Conservation (phyloP, 1,140 invertebrate genomes). For the Pseudobourletiella spinata region DNA sequence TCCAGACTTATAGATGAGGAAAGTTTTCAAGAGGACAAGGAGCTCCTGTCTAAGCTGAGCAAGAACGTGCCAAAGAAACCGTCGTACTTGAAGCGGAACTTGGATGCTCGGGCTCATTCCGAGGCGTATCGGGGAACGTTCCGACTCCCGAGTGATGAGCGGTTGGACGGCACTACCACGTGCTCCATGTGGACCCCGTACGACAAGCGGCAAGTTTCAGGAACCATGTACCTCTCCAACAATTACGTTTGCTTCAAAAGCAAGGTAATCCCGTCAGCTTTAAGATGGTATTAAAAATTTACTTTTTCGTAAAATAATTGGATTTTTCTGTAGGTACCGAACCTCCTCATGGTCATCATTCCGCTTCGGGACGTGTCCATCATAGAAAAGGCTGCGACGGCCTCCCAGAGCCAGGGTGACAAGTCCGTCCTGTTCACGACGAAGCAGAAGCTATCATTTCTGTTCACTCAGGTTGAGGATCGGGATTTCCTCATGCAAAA, state of each 20-base stretch:
- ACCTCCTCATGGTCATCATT: slow-evolving; percentile 77
- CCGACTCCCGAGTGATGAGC: slow-evolving; percentile 74
- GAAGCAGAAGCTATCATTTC: slow-evolving; percentile 65
- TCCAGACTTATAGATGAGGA: slow-evolving; percentile 81
- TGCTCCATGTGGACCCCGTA: slow-evolving; percentile 92
- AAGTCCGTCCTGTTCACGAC: slow-evolving; percentile 80
- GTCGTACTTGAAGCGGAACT: slow-evolving; percentile 82
- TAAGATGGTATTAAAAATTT: no score
- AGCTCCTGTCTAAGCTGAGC: slow-evolving; percentile 67
- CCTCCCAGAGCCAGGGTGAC: slow-evolving; percentile 51
- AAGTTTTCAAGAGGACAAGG: slow-evolving; percentile 72
- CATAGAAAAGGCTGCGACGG: slow-evolving; percentile 60
- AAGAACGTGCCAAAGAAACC: slow-evolving; percentile 78
- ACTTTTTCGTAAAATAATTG: no score
- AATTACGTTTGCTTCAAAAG: slow-evolving; percentile 96
- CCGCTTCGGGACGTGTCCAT: slow-evolving; percentile 68
- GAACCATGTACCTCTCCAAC: slow-evolving; percentile 83
- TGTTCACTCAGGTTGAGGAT: slow-evolving; percentile 82
- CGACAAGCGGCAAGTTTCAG: slow-evolving; percentile 79
- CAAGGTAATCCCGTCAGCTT: no score
- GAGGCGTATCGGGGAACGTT: slow-evolving; percentile 72
- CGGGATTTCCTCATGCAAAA: slow-evolving; percentile 82
- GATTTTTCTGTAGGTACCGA: slow-evolving; percentile 55
- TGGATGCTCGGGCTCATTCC: slow-evolving; percentile 87
- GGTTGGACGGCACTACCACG: slow-evolving; percentile 80